Evolutionary conservation across 2,888 invertebrate species (phyloP).

Genomic region (Epinotia demarniana): DNA sequence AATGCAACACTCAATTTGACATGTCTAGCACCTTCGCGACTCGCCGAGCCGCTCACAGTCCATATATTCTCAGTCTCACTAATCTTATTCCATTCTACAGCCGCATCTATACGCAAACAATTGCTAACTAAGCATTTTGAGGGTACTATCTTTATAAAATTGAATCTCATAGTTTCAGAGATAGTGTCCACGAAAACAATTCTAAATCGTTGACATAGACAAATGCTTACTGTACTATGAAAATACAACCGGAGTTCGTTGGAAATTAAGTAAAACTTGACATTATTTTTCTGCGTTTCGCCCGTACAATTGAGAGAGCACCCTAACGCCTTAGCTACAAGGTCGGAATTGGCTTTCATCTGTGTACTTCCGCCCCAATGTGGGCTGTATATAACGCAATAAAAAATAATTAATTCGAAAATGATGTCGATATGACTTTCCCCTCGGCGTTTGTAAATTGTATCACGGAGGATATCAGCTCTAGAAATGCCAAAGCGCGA

Average conservation of each 20-base stretch:
- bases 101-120: neutral
- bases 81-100: neutral
- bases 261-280: conserved; percentile 15
- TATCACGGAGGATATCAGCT: neutral
- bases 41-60: neutral
- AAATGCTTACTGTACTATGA: conserved; percentile 5
- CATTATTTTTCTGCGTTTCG: neutral
- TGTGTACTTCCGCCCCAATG: conserved; percentile 6
- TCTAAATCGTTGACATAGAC: neutral
- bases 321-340: neutral
- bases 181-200: neutral
- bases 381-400: neutral
- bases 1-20: conserved; percentile 31
- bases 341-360: conserved; percentile 45
- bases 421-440: neutral
- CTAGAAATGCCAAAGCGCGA: neutral
- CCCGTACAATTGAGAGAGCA: neutral
- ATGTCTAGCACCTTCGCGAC: conserved; percentile 36
- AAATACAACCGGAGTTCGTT: conserved; percentile 36
- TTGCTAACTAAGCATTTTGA: neutral
- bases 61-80: conserved; percentile 18
- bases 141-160: neutral
- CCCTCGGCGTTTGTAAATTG: neutral
- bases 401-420: neutral
- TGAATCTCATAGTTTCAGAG: neutral